Evolutionary conservation across 2,113 vertebrate species (phyloP), one percentile per base, ranked within the genome.

Genomic region (Eudorcas thomsonii): DNA sequence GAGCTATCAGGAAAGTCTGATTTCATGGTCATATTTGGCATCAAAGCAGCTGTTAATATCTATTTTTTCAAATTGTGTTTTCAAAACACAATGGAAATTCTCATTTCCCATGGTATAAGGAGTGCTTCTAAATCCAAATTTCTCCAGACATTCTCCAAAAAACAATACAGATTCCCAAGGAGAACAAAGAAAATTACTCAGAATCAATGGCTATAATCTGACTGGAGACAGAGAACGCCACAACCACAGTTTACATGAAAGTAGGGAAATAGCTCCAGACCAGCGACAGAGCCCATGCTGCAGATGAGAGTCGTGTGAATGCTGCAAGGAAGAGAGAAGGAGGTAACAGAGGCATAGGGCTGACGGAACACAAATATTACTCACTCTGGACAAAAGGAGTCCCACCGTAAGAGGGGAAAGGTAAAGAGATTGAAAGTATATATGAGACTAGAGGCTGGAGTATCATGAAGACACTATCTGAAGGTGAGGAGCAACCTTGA

Each of bases 31-130:
- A 71, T 67, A 57, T 90, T 88, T 92, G 89, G 6, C 10, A 21
- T 81, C 84, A 23, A 4, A 82, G 5, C 60, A 6, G 7, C 30
- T 43, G 82, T 78, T 87, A 17, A 30, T 57, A 33, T 30, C 45
- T 43, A 80, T 74, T 94, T 90, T 96, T 57, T 78, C 5, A 54
- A 90, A 36, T 5, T 67, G 62, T 64, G 62, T 83, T 96, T 52
- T 67, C 7, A 54, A 90, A 60, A 89, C 23, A 71, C 13, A 87
- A 36, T 71, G 48, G 23, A 92, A 43, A 28, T 60, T 84, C 39
- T 84, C 8, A 84, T 90, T 93, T 94, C 13, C 48, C n/a, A 33
- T 26, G 25, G 19, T 17, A 48, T 15, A 55, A 30, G 2, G 11
- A 28, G 30, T 36, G 9, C 15, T 90, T 97, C 81, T 80, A 71